Percentiles rank a stretch among this genome's conserved stretches.
Evolutionary conservation across 2,888 invertebrate genomes (phyloP).

Genomic region (Xanthia icteritia): DNA sequence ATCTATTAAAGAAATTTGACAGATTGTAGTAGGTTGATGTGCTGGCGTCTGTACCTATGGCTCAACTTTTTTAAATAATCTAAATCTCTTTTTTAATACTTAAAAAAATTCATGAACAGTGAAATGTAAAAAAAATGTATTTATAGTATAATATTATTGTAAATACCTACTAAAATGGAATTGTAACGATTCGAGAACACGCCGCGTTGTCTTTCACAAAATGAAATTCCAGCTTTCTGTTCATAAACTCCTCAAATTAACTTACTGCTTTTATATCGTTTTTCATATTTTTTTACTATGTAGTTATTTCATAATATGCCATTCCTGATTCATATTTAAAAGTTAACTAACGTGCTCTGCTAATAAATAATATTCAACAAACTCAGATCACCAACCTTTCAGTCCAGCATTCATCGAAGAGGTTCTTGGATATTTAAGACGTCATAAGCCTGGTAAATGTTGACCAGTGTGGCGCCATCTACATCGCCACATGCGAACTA

Average conservation of each 20-base stretch:
- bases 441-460: too few relatives aligned
- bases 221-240: conserved; percentile 28
- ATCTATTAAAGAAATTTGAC: too few relatives aligned
- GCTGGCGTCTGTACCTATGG: too few relatives aligned
- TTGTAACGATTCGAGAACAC: not conserved
- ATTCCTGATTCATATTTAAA: not conserved
- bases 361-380: not conserved
- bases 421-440: not conserved
- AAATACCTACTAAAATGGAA: not conserved
- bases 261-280: not conserved
- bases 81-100: too few relatives aligned
- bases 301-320: not conserved
- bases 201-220: not conserved
- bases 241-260: conserved; percentile 16
- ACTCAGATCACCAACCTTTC: not conserved
- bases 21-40: too few relatives aligned
- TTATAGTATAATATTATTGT: too few relatives aligned
- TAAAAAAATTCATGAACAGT: too few relatives aligned
- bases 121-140: too few relatives aligned
- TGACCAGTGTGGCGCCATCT: too few relatives aligned
- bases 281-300: too few relatives aligned
- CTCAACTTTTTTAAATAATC: too few relatives aligned
- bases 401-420: not conserved
- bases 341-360: not conserved
- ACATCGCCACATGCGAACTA: too few relatives aligned